phyloP scores from a whole-genome alignment of 2,113 vertebrate species.

The Tylochromis polylepis region DNA sequence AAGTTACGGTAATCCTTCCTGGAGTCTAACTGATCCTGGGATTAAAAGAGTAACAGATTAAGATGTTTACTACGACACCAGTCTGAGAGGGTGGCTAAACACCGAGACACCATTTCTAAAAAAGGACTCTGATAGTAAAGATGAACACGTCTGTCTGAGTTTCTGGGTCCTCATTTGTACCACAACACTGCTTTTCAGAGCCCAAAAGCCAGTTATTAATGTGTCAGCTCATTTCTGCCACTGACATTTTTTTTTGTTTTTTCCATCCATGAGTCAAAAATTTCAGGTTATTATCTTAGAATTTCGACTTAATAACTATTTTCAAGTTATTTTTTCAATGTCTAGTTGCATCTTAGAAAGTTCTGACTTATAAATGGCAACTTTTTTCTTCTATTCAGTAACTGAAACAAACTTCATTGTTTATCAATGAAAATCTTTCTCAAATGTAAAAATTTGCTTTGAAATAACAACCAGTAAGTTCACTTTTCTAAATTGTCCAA shows the following conservation, averaged over 20 bases:
- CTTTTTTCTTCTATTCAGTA: background rate
- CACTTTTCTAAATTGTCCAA: background rate
- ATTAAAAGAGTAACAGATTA: conserved; percentile 20
- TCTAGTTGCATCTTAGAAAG: background rate
- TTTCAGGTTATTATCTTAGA: background rate
- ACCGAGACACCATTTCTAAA: background rate
- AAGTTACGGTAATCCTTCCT: conserved; percentile 4
- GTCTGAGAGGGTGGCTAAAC: background rate
- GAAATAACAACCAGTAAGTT: background rate
- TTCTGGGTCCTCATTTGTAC: background rate
- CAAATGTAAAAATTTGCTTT: background rate
- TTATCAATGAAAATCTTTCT: background rate
- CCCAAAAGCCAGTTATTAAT: background rate
- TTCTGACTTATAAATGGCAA: background rate
- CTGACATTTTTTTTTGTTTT: background rate
- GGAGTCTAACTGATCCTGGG: background rate
- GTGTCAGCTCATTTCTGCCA: background rate
- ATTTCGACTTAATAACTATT: background rate
- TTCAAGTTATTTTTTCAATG: background rate
- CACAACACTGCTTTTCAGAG: background rate
- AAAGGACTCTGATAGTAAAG: conserved; percentile 22
- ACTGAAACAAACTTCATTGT: too few relatives aligned
- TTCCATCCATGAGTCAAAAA: background rate
- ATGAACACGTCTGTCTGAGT: background rate
- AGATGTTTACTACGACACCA: background rate